Conservation (phyloP, 1,140 invertebrate species). For the Brachionus rotundiformis region DNA sequence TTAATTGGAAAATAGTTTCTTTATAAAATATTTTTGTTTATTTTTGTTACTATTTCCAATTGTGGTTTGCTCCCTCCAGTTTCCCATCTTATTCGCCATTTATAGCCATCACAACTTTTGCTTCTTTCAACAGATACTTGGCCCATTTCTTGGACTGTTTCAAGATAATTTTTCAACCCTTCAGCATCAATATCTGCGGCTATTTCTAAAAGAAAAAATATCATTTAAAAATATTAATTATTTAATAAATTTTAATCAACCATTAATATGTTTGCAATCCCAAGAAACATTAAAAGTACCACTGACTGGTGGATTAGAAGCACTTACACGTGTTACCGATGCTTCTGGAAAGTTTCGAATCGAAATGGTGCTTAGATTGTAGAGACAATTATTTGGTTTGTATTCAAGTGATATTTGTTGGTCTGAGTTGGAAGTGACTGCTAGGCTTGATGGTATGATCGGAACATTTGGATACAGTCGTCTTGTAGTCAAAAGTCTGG, state of each 20-base stretch:
- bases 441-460: not conserved
- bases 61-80: conserved; percentile 56
- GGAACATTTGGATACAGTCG: conserved; percentile 1
- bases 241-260: too few relatives aligned
- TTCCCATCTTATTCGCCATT: conserved; percentile 54
- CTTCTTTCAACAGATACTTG: conserved; percentile 7
- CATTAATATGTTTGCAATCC: not conserved
- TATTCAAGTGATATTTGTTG: not conserved
- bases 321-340: not conserved
- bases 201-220: not conserved
- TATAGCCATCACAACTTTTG: conserved; percentile 54
- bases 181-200: conserved; percentile 6
- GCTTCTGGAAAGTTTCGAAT: not conserved
- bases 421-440: not conserved
- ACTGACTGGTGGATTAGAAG: not conserved
- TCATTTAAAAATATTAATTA: not conserved
- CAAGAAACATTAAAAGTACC: conserved; percentile 18
- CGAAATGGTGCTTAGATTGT: conserved; percentile 3
- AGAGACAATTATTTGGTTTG: not conserved
- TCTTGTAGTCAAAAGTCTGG: not conserved
- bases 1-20: not conserved
- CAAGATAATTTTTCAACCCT: conserved; percentile 1
- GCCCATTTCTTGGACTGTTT: conserved; percentile 6
- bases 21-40: not conserved
- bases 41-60: too few relatives aligned